Evolutionary conservation across 2,113 vertebrate species (phyloP).

Genomic region (Mobula hypostoma): DNA sequence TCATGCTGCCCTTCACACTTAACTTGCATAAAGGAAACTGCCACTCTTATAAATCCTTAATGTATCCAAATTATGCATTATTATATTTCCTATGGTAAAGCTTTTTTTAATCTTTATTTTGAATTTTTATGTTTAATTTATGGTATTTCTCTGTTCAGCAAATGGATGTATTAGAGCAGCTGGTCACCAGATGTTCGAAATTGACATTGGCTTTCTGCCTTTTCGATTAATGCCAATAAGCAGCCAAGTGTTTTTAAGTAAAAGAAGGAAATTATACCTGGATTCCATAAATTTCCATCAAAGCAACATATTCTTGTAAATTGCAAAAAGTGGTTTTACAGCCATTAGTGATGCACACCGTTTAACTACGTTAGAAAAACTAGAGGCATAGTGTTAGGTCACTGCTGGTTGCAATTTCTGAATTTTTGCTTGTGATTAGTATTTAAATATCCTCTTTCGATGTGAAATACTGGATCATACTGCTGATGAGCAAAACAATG

Average conservation of each 20-base stretch:
- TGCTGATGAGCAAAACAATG: slow-evolving; percentile 14
- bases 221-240: not conserved
- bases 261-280: slow-evolving; percentile 12
- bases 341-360: not conserved
- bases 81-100: not conserved
- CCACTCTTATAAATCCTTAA: not conserved
- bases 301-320: slow-evolving; percentile 7
- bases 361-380: not conserved
- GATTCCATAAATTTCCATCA: not conserved
- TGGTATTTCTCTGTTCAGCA: not conserved
- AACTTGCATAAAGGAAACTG: not conserved
- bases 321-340: not conserved
- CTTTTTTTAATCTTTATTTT: not conserved
- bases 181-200: slow-evolving; percentile 31
- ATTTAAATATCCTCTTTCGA: not conserved
- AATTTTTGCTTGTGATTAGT: not conserved
- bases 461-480: not conserved
- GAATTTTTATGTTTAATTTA: not conserved
- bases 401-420: not conserved
- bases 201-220: not conserved
- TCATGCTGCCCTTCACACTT: too few species aligned
- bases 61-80: not conserved
- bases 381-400: not conserved
- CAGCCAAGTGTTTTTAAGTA: not conserved
- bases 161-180: slow-evolving; percentile 11